Percentiles rank a stretch among this genome's conserved stretches.
Evolutionary conservation across 2,113 vertebrate genomes (phyloP).

Genomic region (Herpailurus yagouaroundi): DNA sequence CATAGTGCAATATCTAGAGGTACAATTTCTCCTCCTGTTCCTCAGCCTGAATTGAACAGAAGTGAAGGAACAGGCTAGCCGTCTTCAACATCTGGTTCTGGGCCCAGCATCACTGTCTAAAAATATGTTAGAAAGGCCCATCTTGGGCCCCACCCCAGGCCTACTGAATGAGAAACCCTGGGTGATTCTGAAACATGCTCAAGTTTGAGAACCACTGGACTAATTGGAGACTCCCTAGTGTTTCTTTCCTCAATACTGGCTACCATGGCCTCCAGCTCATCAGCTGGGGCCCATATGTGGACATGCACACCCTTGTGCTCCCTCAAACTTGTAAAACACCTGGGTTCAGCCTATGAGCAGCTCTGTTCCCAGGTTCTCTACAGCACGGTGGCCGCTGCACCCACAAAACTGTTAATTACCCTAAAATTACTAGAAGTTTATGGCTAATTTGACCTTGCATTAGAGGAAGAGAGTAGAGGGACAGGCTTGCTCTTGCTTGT

Average conservation of each 20-base stretch:
- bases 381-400: background rate
- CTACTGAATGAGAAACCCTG: background rate
- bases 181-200: background rate
- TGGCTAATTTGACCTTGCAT: background rate
- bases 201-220: background rate
- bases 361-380: background rate
- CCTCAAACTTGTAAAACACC: background rate
- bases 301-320: background rate
- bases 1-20: rapidly evolving
- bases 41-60: background rate
- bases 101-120: background rate
- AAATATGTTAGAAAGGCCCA: background rate
- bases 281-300: background rate
- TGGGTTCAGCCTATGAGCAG: background rate
- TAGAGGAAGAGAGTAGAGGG: background rate
- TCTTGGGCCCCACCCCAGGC: background rate
- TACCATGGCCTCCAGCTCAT: background rate
- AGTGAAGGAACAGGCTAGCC: background rate
- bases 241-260: background rate
- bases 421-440: background rate
- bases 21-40: background rate
- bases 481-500: background rate
- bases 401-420: background rate
- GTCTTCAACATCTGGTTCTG: background rate
- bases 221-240: background rate